A percentile compares a stretch with the other conserved stretches of the same genome.
Conservation (phyloP, 2,113 vertebrate genomes). For the Gopherus flavomarginatus region DNA sequence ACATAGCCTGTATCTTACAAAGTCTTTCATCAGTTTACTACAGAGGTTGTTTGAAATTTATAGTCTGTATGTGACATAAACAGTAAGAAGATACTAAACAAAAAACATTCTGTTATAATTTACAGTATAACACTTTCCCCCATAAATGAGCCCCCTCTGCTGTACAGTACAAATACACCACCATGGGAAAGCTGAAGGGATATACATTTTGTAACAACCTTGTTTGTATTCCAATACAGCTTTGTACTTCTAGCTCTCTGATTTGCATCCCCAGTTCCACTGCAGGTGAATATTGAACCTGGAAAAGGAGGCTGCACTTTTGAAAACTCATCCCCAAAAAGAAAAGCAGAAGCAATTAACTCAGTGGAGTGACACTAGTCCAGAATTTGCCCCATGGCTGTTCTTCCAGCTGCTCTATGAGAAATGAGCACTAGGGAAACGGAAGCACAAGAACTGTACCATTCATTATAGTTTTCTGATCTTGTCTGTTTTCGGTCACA, state of each 20-base stretch:
- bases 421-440: neutral
- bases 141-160: neutral
- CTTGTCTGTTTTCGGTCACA: neutral
- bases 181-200: neutral
- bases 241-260: neutral
- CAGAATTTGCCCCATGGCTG: neutral
- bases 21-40: neutral
- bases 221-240: neutral
- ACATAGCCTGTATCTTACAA: neutral
- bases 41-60: neutral
- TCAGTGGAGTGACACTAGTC: neutral
- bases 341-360: neutral
- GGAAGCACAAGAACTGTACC: neutral
- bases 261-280: neutral
- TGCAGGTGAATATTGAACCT: neutral
- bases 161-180: neutral
- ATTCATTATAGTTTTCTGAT: neutral
- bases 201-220: neutral
- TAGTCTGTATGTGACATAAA: neutral
- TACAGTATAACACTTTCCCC: neutral
- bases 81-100: neutral
- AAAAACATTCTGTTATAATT: conserved; percentile 7
- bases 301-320: neutral
- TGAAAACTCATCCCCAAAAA: accelerated
- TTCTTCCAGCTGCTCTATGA: neutral